A percentile compares a stretch with the other conserved stretches of the same genome.
Conservation (phyloP, 2,888 invertebrate species). For the Phania funesta region DNA sequence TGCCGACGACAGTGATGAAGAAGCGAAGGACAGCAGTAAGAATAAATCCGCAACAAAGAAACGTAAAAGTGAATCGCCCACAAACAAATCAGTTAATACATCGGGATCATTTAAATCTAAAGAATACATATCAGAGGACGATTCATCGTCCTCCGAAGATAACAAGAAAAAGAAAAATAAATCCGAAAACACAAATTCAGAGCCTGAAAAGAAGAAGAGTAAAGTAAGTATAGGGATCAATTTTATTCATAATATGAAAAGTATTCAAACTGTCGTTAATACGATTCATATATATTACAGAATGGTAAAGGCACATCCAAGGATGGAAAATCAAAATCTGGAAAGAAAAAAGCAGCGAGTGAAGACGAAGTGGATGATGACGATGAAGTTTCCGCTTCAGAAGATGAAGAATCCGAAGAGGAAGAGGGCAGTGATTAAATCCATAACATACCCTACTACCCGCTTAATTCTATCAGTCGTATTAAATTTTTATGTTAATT, state of each 20-base stretch:
- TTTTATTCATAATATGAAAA: background rate
- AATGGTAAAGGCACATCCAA: conserved; percentile 17
- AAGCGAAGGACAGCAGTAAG: conserved; percentile 65
- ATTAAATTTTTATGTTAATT: background rate
- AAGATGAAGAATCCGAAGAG: conserved; percentile 59
- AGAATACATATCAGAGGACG: conserved; percentile 92
- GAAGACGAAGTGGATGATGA: conserved; percentile 71
- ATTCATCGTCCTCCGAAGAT: conserved; percentile 82
- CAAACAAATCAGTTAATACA: conserved; percentile 77
- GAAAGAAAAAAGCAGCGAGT: conserved; percentile 71
- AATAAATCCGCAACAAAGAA: conserved; percentile 72
- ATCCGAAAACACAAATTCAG: conserved; percentile 61
- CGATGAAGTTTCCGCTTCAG: conserved; percentile 79
- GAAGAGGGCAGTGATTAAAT: conserved; percentile 74
- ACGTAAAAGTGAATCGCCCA: conserved; percentile 79
- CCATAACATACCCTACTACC: background rate
- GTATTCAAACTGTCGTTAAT: background rate
- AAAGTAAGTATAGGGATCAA: conserved; percentile 66
- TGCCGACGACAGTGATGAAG: conserved; percentile 70
- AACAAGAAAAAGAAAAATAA: conserved; percentile 79
- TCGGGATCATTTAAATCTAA: conserved; percentile 91
- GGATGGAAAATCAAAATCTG: conserved; percentile 18
- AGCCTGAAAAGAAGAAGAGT: conserved; percentile 72
- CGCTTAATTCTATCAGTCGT: background rate
- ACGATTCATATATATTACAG: background rate